Evolutionary conservation across 1,140 invertebrate species (phyloP), one percentile per base, ranked within the genome.

Genomic region (Propsilocerus akamusi): DNA sequence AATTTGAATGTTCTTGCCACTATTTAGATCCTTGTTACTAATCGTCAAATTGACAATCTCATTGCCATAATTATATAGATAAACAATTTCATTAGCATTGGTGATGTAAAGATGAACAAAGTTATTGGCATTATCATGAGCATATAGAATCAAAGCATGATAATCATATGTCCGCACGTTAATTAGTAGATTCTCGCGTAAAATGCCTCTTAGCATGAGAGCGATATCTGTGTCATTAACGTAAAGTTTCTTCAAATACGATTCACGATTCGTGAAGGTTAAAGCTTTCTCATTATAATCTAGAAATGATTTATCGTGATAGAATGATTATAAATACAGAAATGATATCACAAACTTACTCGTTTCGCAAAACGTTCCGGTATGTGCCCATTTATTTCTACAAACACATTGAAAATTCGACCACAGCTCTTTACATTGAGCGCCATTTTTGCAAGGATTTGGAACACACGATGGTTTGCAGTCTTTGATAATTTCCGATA

Each of bases 401-500:
- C 86, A 90, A 50, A 88, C 82, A 61, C 91, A 95, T 58, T 86
- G 78, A 61, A 92, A 94, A 11, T 80, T 83, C 32, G 86, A 90
- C 91, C 91, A 96, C 2, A 86, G 70, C 66, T 96, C 91, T 54
- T 88, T 83, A 66, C 91, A 96, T 52, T 75, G 78, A 0, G 86
- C 90, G 25, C 81, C 86, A 64, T 96, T 93, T 67, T 86, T 77
- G 64, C 91, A 96, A 20, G 91, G 90, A 62, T 92, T 91, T 0
- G 89, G 86, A 55, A 89, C 86, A 68, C 91, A 96, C 0, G 86
- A 91, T 4, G 90, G 88, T 61, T 86, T 88, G 60, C 91, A 96
- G 61, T 91, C 87, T 63, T 85, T 86, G 30, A 89, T 87, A 50
- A 95, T 90, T 67, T 89, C 85, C 30, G 83, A 86, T 30, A 87